These are phyloP conservation scores for Isichthys henryi DNA, from an alignment of 2,113 vertebrate genomes.

Conservation along the genomic window DNA sequence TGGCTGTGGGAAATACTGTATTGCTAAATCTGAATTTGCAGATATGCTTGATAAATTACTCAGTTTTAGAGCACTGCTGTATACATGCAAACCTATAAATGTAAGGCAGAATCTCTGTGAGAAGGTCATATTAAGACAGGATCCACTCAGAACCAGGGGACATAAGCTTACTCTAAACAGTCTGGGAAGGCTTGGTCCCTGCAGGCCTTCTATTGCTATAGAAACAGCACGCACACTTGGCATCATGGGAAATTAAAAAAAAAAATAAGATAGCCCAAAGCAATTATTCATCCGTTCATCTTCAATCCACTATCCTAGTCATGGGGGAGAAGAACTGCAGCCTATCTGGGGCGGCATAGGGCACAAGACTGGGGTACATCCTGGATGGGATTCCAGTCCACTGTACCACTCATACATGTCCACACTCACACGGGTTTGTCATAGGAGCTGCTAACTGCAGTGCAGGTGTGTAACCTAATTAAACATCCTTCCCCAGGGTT, in stretches of 20 bases:
- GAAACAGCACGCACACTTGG: slow-evolving; percentile 46
- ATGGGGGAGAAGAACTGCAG: not conserved
- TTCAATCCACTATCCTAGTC: not conserved
- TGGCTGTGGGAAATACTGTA: not conserved
- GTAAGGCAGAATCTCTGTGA: slow-evolving; percentile 51
- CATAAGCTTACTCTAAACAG: slow-evolving; percentile 48
- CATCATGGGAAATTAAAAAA: slow-evolving; percentile 51
- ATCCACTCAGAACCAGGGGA: slow-evolving; percentile 41
- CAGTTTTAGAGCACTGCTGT: not conserved
- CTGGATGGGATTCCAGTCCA: not conserved
- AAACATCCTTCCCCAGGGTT: slow-evolving; percentile 42
- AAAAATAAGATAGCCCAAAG: slow-evolving; percentile 39
- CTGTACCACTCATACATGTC: not conserved
- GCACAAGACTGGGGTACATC: not conserved
- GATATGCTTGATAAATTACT: not conserved
- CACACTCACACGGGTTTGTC: not conserved
- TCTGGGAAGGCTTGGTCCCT: slow-evolving; percentile 48
- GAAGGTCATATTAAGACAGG: slow-evolving; percentile 43
- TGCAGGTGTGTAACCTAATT: slow-evolving; percentile 32
- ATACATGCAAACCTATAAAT: not conserved
- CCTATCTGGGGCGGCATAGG: not conserved
- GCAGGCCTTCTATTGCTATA: slow-evolving; percentile 47
- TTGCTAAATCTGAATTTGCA: not conserved
- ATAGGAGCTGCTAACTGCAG: not conserved
- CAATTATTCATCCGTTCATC: slow-evolving; percentile 28